Conservation (phyloP, 2,888 invertebrate species). For the Alsophila aescularia region DNA sequence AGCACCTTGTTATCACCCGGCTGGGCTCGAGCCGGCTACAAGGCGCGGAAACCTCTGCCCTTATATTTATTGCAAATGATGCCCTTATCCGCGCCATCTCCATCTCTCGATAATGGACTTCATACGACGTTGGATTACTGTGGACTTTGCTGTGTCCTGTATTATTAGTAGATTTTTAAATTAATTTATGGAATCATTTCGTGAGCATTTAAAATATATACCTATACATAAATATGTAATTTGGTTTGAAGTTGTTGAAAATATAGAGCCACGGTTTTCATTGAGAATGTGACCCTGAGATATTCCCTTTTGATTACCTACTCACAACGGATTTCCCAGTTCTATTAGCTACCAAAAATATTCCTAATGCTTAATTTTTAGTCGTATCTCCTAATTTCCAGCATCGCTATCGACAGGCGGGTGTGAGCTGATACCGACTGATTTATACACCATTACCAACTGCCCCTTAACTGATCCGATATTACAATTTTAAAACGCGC, state of each 20-base stretch:
- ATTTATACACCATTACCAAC: slow-evolving; percentile 79
- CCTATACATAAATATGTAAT: too few species aligned
- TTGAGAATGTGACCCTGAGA: too few species aligned
- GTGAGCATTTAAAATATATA: too few species aligned
- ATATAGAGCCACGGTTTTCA: too few species aligned
- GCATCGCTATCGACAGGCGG: slow-evolving; percentile 74
- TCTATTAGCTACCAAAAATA: too few species aligned
- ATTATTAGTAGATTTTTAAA: too few species aligned
- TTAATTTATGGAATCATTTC: too few species aligned
- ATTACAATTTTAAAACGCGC: slow-evolving; percentile 46
- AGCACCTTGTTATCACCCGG: slow-evolving; percentile 35
- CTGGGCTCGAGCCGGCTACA: slow-evolving; percentile 54
- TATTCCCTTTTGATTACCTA: too few species aligned
- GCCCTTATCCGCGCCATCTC: slow-evolving; percentile 73
- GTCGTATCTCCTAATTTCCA: slow-evolving; percentile 50
- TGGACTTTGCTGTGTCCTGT: slow-evolving; percentile 49
- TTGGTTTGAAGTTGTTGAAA: too few species aligned
- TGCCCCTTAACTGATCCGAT: slow-evolving; percentile 69
- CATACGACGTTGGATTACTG: slow-evolving; percentile 51
- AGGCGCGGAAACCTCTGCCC: slow-evolving; percentile 66
- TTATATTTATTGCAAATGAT: slow-evolving; percentile 84
- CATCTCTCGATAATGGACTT: slow-evolving; percentile 78
- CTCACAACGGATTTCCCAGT: too few species aligned
- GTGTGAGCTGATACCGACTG: slow-evolving; percentile 71
- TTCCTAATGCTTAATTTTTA: neutral